Evolutionary conservation across 2,797 vertebrate species (phyloP).

Genomic region (Octomys mimax): DNA sequence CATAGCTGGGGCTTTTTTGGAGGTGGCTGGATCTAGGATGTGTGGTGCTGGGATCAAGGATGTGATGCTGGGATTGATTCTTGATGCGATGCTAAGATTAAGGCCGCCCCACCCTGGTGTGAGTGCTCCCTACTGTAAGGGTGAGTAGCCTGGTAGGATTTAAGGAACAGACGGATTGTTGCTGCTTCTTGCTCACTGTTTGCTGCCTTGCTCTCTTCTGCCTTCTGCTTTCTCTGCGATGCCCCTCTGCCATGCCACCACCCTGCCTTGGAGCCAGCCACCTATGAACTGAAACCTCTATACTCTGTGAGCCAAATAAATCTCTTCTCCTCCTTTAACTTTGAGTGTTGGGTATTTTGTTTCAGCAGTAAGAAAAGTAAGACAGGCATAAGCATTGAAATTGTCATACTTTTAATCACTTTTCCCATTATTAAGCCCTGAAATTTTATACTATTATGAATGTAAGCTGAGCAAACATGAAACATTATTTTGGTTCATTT

Average conservation of each 20-base stretch:
- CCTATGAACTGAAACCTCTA: background rate
- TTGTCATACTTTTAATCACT: background rate
- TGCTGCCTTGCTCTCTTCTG: background rate
- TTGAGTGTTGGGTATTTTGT: background rate
- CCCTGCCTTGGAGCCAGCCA: background rate
- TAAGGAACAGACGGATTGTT: background rate
- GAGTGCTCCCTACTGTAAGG: background rate
- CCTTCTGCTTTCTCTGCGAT: background rate
- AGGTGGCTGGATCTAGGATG: background rate
- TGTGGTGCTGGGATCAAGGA: background rate
- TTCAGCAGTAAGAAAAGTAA: background rate
- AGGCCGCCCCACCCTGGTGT: background rate
- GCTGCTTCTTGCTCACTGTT: background rate
- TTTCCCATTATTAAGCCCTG: background rate
- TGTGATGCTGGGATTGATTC: background rate
- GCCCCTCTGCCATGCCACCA: background rate
- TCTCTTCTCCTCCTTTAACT: background rate
- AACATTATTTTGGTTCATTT: constrained; percentile 37
- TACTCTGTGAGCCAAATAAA: background rate
- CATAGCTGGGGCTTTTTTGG: background rate
- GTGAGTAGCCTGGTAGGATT: background rate
- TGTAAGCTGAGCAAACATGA: constrained; percentile 7
- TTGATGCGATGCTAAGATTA: background rate
- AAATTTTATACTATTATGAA: constrained; percentile 8
- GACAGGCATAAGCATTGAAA: background rate